Conservation (phyloP, 2,888 invertebrate species). For the Erannis defoliaria region DNA sequence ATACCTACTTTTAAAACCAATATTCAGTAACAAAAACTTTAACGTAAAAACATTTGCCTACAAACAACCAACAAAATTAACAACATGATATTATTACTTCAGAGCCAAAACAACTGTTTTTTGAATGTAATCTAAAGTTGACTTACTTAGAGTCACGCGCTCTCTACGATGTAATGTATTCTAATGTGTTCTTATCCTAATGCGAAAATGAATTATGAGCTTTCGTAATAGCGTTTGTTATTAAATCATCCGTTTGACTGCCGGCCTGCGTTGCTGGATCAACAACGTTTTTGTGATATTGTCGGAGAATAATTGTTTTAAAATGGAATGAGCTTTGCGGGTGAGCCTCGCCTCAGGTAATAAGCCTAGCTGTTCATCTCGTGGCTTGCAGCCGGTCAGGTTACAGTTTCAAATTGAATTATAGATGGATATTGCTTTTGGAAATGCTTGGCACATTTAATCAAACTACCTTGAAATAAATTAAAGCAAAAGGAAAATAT, state of each 20-base stretch:
- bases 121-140: no score
- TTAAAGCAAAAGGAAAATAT: no score
- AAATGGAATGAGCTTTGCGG: slow-evolving; percentile 26
- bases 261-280: slow-evolving; percentile 32
- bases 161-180: no score
- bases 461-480: no score
- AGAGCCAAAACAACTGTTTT: no score
- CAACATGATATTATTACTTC: no score
- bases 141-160: no score
- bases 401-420: not conserved
- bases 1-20: no score
- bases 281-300: slow-evolving; percentile 35
- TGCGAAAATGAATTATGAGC: slow-evolving; percentile 71
- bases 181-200: slow-evolving; percentile 45
- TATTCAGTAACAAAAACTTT: no score
- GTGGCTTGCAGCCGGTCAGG: not conserved
- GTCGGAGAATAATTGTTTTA: slow-evolving; percentile 32
- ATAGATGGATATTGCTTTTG: not conserved
- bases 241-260: slow-evolving; percentile 59
- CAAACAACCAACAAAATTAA: no score
- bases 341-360: slow-evolving; percentile 10
- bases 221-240: slow-evolving; percentile 64
- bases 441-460: not conserved
- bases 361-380: not conserved
- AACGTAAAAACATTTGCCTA: no score